phyloP scores from a whole-genome alignment of 2,888 invertebrate genomes.

The Melieria crassipennis region DNA sequence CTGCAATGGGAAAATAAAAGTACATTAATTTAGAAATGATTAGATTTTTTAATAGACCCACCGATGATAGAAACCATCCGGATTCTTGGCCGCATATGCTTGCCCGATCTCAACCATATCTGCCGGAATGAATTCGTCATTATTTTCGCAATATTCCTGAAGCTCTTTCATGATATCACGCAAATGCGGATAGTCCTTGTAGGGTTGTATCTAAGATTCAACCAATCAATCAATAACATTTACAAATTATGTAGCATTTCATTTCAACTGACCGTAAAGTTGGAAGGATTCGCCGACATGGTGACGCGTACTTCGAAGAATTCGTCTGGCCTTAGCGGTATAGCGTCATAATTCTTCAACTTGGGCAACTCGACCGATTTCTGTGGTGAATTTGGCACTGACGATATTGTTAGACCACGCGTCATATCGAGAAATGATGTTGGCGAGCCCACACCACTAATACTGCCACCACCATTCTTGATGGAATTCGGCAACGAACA shows the following conservation, averaged over 20 bases:
- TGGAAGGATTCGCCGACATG: slow-evolving; percentile 78
- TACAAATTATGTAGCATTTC: not conserved
- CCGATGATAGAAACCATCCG: slow-evolving; percentile 79
- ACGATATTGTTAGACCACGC: slow-evolving; percentile 48
- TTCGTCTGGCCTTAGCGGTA: slow-evolving; percentile 66
- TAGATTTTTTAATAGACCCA: slow-evolving; percentile 58
- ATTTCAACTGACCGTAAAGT: slow-evolving; percentile 57
- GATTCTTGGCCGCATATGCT: slow-evolving; percentile 75
- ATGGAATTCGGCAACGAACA: slow-evolving; percentile 67
- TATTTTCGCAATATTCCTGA: slow-evolving; percentile 71
- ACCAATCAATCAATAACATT: not conserved
- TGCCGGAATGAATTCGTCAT: slow-evolving; percentile 67
- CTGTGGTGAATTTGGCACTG: slow-evolving; percentile 52
- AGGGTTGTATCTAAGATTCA: slow-evolving; percentile 68
- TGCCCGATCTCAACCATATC: slow-evolving; percentile 70
- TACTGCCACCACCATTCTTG: slow-evolving; percentile 34
- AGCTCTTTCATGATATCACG: slow-evolving; percentile 74
- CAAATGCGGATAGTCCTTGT: slow-evolving; percentile 65
- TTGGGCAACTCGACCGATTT: slow-evolving; percentile 44
- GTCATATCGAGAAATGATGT: slow-evolving; percentile 48
- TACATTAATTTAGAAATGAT: slow-evolving; percentile 1
- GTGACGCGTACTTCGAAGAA: slow-evolving; percentile 79
- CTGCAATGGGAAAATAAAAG: slow-evolving; percentile 54
- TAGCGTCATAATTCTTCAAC: slow-evolving; percentile 52
- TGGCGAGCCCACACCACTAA: slow-evolving; percentile 44